Base-by-base conservation (phyloP, 1,140 invertebrate species). In the Drosophila miranda region DNA sequence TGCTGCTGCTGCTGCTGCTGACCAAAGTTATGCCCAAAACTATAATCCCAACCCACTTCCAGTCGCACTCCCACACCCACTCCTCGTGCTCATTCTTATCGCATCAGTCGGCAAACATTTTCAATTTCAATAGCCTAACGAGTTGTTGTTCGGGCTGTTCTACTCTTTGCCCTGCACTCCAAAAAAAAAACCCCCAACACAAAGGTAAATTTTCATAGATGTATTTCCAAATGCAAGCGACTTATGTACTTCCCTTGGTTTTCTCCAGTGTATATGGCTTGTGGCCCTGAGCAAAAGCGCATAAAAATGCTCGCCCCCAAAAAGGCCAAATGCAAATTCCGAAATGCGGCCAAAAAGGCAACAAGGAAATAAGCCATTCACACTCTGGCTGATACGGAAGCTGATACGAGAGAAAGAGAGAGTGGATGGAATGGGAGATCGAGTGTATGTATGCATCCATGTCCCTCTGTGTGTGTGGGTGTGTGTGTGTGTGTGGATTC, bases 101-200 rank as follows among this genome's bases (percentile, higher is more conserved):
- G 62, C 67, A 81, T 67, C 72, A 59, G 71, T 59, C 50, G 48
- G 53, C 77, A 77, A 84, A 70, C 68, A 81, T 84, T 84, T 86
- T 77, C 77, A 76, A 86, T 86, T 84, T 84, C 77, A 81, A 84
- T 81, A 69, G 82, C 72, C 68, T 70, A 86, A 81, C 74, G 69
- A 81, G 77, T 77, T 68, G 63, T 81, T 66, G 53, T 75, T 42
- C n/a, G 26, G 9, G 11, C 7, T 34, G 21, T 14, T 60, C 50
- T 13, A 38, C 11, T 43, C 43, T 14, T 41, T 44, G 55, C 16
- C 11, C 34, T 38, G 11, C 34, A 38, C 34, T 38, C 11, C 2
- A 11, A 38, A 38, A 13, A 38, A 38, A 38, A 13, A 19, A 1
- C 16, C 16, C 16, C 16, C 30, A 34, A 38, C 23, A 26, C 23